Conservation (phyloP, 2,888 invertebrate species). For the Tetanocera ferruginea region DNA sequence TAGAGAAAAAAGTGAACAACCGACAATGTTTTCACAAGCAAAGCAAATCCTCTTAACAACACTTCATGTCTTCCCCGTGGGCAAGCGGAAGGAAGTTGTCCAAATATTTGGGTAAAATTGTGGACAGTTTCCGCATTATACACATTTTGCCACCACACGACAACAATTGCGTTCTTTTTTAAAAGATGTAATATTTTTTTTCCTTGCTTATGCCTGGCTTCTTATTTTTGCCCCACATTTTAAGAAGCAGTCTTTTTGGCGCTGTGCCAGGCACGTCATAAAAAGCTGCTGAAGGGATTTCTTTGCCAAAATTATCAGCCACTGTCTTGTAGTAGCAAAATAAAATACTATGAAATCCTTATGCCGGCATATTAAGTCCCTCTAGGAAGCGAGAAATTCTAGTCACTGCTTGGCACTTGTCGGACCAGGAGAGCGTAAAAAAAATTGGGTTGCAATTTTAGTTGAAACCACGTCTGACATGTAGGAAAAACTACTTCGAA, state of each 20-base stretch:
- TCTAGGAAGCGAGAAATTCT: neutral
- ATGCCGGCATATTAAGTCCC: neutral
- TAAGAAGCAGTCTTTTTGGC: constrained; percentile 11
- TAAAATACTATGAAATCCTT: constrained; percentile 5
- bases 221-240: neutral
- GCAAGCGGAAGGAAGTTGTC: constrained; percentile 4
- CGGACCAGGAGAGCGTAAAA: constrained; percentile 13
- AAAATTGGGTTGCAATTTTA: constrained; percentile 26
- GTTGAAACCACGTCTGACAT: neutral
- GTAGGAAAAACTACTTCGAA: neutral
- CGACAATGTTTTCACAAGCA: no score
- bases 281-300: constrained; percentile 27
- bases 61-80: no score
- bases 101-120: constrained; percentile 27
- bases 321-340: constrained; percentile 1
- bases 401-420: constrained; percentile 18
- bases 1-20: no score
- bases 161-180: neutral
- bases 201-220: neutral
- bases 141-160: neutral
- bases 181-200: neutral
- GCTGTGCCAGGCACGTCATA: constrained; percentile 22
- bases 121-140: constrained; percentile 27
- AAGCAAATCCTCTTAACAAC: no score
- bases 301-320: constrained; percentile 21